Evolutionary conservation across 35 echinoderm and acorn worm species (phyloP), one percentile per base, ranked within the genome.

Genomic region (Chiridota heheva): DNA sequence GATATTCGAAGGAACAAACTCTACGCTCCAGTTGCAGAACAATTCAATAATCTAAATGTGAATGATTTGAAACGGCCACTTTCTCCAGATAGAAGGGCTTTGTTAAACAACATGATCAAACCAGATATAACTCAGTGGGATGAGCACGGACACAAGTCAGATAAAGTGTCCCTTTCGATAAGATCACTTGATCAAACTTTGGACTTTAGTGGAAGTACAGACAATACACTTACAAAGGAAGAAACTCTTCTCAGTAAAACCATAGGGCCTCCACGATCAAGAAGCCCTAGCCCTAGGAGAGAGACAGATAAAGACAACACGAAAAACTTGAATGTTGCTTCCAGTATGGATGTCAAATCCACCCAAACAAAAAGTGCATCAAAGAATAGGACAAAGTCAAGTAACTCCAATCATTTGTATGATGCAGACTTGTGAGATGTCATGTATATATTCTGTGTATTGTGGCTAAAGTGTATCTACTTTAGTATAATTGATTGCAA

Each of bases 41-140:
- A 86, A 63, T 96, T 86, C 45, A 58, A 60, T 47, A 85, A 90
- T 20, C 87, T 96, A 2, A 60, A 87, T 13, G 63, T 90, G 4
- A 60, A 81, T 22, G 37, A 76, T 24, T 26, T 87, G n/a, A 70
- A 76, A 17, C 58, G 88, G 27, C 71, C 82, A 2, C 72, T 96
- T 33, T 90, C 92, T 1, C 82, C 82, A 10, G 92, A 90, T n/a
- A 70, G 92, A 27, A 68, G 70, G 60, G 34, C 44, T 37, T 80
- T 63, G 45, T 44, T 96, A 29, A 74, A 81, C 36, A 51, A 37
- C 26, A 90, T 66, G 47, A 86, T 96, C 30, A 80, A 83, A 46
- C 83, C 88, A 15, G 92, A 96, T 44, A 71, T 84, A 28, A 60
- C 57, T 15, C 88, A 90, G 49, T 96, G 92, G 92, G 83, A 90